Evolutionary conservation across 1,140 invertebrate genomes (phyloP), one percentile per base, ranked within the genome.

Genomic region (Drosophila parvula): DNA sequence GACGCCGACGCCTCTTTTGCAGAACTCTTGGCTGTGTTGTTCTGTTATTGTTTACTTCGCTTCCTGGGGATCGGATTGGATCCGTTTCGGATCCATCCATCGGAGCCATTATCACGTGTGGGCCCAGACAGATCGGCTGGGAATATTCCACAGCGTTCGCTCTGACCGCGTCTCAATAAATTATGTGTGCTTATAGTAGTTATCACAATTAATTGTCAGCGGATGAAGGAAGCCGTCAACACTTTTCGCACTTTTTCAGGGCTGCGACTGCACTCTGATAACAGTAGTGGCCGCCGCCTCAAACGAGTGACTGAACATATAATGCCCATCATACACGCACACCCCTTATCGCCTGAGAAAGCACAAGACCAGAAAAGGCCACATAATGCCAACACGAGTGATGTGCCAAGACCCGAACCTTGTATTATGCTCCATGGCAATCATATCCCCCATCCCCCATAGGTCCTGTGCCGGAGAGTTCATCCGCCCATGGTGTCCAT

Each of bases 241-340:
- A 82, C 76, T 82, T 88, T 82, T 70, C 79, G 61, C 74, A 81
- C 74, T 68, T 81, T 56, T 76, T 77, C 79, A 81, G 79, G 78
- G 79, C 78, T 81, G 53, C 40, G 59, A 68, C 61, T 76, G 62
- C 68, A 70, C 51, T 64, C 50, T 61, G 74, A 78, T 78, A 78
- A 78, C 32, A 16, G 38, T 28, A 61, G 32, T 64, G 62, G 55
- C 64, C 63, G 30, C 59, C 68, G 59, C 73, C 73, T 64, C 55
- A 81, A 81, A 65, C 48, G 55, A 62, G 79, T 80, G 64, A 80
- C 64, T 80, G 78, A 80, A 79, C 78, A 80, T 64, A 80, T 75
- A 80, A 55, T 75, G 70, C 55, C 63, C 76, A 68, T 60, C 68
- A 79, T 16, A 18, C 30, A 22, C 30, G n/a, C 44, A 18, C 38